Conservation (phyloP, 2,113 vertebrate species). For the Fregetta grallaria region DNA sequence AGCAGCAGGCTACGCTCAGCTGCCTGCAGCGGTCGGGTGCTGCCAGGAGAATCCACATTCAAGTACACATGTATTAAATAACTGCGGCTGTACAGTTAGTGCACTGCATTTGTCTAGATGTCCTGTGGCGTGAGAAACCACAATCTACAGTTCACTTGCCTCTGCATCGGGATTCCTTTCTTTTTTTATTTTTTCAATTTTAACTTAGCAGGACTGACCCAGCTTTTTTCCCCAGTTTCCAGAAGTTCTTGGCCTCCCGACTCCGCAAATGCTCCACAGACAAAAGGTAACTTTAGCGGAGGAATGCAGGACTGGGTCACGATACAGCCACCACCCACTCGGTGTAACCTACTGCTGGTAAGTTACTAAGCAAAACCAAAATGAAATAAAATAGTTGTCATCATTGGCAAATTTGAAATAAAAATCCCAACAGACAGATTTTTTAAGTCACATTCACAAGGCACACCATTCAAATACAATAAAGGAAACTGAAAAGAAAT, state of each 20-base stretch:
- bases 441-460: not conserved
- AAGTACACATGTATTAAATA: not conserved
- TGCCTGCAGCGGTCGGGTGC: rapidly evolving
- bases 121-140: not conserved
- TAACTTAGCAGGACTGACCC: not conserved
- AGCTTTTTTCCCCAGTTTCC: not conserved
- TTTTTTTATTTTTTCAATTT: not conserved
- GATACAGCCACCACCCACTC: rapidly evolving
- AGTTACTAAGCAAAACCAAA: not conserved
- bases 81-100: not conserved
- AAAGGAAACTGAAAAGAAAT: not conserved
- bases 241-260: not conserved
- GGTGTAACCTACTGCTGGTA: not conserved
- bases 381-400: not conserved
- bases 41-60: not conserved
- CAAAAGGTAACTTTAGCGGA: no score
- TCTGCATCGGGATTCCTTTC: not conserved
- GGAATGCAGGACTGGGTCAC: not conserved
- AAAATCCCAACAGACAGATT: not conserved
- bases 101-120: not conserved
- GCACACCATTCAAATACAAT: rapidly evolving
- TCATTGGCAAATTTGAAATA: rapidly evolving
- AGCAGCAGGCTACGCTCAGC: not conserved
- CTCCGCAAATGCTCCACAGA: not conserved
- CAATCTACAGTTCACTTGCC: not conserved